phyloP scores from a whole-genome alignment of 2,113 vertebrate species.

The Cisticola juncidis region DNA sequence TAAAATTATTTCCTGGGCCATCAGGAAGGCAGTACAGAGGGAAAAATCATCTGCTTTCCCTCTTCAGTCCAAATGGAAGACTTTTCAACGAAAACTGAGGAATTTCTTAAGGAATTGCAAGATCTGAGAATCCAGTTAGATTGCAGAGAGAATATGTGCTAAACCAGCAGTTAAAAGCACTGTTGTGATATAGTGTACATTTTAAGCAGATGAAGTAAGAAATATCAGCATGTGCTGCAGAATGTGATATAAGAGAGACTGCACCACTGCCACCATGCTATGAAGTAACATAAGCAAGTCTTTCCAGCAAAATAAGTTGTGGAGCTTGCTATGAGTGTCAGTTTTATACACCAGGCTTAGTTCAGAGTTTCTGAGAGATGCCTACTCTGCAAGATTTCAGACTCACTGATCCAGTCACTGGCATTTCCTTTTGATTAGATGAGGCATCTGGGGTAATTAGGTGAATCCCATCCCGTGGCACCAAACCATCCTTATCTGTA shows the following conservation, averaged over 20 bases:
- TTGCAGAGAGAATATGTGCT: neutral
- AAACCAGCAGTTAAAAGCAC: neutral
- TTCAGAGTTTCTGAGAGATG: neutral
- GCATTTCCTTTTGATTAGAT: neutral
- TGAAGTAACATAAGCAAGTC: neutral
- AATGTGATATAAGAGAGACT: neutral
- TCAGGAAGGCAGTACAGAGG: neutral
- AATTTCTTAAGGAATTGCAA: neutral
- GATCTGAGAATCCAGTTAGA: neutral
- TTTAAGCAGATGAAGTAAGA: neutral
- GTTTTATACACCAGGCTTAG: neutral
- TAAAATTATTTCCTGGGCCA: neutral
- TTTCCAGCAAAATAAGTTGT: neutral
- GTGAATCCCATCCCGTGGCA: neutral
- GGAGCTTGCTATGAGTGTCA: neutral
- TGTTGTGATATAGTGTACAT: neutral
- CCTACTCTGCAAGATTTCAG: neutral
- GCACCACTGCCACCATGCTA: neutral
- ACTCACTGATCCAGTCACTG: neutral
- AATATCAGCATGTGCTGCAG: neutral
- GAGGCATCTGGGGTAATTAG: neutral
- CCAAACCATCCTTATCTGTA: neutral
- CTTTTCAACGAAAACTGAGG: neutral
- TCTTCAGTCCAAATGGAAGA: neutral
- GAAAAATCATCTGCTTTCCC: neutral